A percentile compares a stretch with the other conserved stretches of the same genome.
These are phyloP conservation scores for Smithornis capensis DNA, from an alignment of 2,113 vertebrate genomes.

Conservation along the genomic window DNA sequence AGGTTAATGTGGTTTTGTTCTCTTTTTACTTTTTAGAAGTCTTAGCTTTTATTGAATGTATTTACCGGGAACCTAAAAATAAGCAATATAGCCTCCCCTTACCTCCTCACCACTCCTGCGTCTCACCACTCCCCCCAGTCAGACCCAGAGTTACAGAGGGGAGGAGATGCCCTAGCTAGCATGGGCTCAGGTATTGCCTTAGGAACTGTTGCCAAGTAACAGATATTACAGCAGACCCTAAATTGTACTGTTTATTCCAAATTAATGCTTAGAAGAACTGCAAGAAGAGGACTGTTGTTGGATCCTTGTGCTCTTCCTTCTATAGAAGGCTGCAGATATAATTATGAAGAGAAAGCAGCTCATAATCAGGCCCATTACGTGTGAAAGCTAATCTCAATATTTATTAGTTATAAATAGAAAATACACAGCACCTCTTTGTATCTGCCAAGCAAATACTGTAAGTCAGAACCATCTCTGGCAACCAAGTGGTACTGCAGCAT, in stretches of 20 bases:
- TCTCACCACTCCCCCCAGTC: neutral
- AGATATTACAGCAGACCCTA: neutral
- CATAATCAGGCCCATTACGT: neutral
- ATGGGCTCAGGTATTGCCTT: neutral
- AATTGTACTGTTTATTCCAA: neutral
- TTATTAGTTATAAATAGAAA: constrained; percentile 30
- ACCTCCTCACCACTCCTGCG: neutral
- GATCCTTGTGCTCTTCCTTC: neutral
- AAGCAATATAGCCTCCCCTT: neutral
- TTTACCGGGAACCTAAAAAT: neutral
- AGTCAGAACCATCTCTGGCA: neutral
- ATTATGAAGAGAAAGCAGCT: neutral
- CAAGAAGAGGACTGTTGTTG: neutral
- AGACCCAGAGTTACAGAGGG: neutral
- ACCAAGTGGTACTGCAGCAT: neutral
- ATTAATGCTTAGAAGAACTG: neutral
- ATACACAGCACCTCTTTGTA: neutral
- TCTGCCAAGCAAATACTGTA: constrained; percentile 6
- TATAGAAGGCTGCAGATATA: neutral
- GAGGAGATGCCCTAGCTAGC: neutral
- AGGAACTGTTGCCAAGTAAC: neutral
- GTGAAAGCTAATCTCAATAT: constrained; percentile 42
- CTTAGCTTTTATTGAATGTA: neutral
- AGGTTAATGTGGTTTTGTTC: neutral
- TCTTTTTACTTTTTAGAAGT: neutral